Base-by-base conservation (phyloP, 2,113 vertebrate genomes). In the Dascyllus trimaculatus region DNA sequence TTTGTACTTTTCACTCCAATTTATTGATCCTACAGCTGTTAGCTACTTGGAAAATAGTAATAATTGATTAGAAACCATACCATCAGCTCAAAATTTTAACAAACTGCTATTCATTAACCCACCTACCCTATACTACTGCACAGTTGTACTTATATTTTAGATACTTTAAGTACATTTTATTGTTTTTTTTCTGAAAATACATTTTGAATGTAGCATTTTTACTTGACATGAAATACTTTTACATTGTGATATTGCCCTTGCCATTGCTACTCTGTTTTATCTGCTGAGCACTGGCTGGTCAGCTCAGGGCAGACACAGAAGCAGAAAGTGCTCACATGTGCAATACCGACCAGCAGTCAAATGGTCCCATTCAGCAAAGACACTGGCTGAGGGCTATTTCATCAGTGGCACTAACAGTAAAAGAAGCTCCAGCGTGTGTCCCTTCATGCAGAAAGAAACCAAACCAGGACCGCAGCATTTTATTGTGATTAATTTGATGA, bases 301-400 rank as follows among this genome's bases (percentile, higher is more conserved):
- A 21, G 63, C 57, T 67, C n/a, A 1, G 57, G 25, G 65, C n/a
- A 49, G 43, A 79, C 43, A 71, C 63, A 69, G 56, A 67, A 52
- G 67, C 61, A 74, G 46, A 81, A 92, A 89, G 21, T 75, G 86
- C 71, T 88, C 78, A 71, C 72, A 80, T 65, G 73, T 81, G 73
- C 78, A 89, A 67, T 58, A 82, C 67, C 58, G 76, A 85, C 48
- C 48, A 72, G 56, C 53, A 73, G 60, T 68, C 21, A 25, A 82
- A 78, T n/a, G 26, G 8, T 87, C 49, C 78, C 56, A 64, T 89
- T 85, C 84, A 88, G 79, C 84, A 84, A 32, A 88, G 70, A 80
- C 71, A 48, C 46, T 49, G 67, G 69, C 84, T 80, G 61, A 22
- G 70, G 80, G 71, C 85, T 73, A 45, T 75, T 73, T 73, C 54